Percentiles rank a stretch among this genome's conserved stretches.
These are phyloP conservation scores for Oreocharis arfaki DNA, from an alignment of 2,113 vertebrate species.

Conservation along the genomic window DNA sequence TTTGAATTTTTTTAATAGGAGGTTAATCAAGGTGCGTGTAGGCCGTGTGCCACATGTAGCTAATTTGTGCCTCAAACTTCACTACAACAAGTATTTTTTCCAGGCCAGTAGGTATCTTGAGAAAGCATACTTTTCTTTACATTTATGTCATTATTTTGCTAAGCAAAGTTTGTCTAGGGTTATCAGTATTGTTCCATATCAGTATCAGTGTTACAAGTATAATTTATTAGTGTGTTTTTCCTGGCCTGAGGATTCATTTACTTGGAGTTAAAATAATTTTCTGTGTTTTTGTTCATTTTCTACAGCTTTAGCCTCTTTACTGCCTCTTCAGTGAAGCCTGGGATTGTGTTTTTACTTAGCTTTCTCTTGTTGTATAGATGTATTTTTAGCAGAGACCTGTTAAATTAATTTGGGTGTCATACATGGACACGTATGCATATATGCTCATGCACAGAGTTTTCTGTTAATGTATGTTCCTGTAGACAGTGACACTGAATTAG, in stretches of 20 bases:
- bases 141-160: not conserved
- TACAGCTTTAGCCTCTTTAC: not conserved
- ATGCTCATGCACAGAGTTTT: not conserved
- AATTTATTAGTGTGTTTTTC: not conserved
- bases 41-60: not conserved
- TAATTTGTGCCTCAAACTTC: not conserved
- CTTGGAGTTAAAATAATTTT: not conserved
- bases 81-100: not conserved
- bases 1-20: not conserved
- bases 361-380: not conserved
- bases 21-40: not conserved
- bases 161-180: not conserved
- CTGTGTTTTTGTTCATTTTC: not conserved
- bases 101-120: not conserved
- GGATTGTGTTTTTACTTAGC: not conserved
- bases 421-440: rapidly evolving
- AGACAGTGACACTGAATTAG: not conserved
- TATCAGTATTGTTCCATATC: not conserved
- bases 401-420: not conserved
- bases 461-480: not conserved
- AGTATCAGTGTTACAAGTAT: too few relatives aligned
- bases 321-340: not conserved
- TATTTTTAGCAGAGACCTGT: not conserved
- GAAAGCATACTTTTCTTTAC: not conserved
- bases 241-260: not conserved